Percentiles rank a stretch among this genome's conserved stretches.
phyloP scores from a whole-genome alignment of 2,113 vertebrate species.

The Hyaena hyaena region DNA sequence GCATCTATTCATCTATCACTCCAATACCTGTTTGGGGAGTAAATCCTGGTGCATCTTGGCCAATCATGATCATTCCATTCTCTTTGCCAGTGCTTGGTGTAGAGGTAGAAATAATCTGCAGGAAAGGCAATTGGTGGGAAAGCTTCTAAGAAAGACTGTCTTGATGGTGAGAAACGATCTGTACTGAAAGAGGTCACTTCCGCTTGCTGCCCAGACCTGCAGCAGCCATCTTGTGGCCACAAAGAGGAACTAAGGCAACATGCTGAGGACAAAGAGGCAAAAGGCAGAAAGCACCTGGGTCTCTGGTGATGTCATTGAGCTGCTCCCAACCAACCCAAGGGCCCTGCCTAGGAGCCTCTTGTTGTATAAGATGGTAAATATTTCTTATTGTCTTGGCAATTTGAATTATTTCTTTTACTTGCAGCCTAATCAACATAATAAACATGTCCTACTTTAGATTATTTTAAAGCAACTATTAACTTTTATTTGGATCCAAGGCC shows the following conservation, averaged over 20 bases:
- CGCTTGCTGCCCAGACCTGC: not conserved
- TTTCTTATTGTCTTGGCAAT: not conserved
- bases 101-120: not conserved
- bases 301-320: not conserved
- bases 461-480: slow-evolving; percentile 7
- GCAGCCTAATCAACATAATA: not conserved
- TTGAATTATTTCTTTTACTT: slow-evolving; percentile 12
- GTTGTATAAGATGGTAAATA: not conserved
- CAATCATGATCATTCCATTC: not conserved
- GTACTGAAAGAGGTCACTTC: not conserved
- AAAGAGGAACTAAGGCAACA: not conserved
- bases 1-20: not conserved
- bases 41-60: not conserved
- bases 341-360: not conserved
- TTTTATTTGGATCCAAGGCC: not conserved
- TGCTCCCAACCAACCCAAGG: not conserved
- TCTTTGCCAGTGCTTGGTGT: not conserved
- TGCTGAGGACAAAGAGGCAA: not conserved
- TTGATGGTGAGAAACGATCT: not conserved
- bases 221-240: not conserved
- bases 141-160: not conserved
- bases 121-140: not conserved
- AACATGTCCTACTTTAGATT: not conserved
- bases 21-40: not conserved
- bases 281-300: not conserved